phyloP scores from a whole-genome alignment of 30 jellyfish, hydroid and myxozoan genomes.

The Aurelia aurita complex sp. Pacific region DNA sequence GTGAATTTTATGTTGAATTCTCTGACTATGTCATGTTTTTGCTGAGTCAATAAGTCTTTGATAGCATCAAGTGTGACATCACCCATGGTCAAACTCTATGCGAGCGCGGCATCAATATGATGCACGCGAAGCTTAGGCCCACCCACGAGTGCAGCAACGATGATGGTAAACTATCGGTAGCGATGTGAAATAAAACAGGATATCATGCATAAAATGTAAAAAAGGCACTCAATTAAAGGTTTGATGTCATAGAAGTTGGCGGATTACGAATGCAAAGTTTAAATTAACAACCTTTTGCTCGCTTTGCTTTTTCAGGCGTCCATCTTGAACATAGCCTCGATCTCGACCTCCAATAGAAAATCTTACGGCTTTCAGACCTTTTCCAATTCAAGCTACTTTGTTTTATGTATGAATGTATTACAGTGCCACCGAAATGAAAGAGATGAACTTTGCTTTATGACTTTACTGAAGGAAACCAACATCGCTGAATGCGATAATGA shows the following conservation, averaged over 20 bases:
- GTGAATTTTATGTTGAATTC: background rate
- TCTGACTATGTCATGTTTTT: background rate
- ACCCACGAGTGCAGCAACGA: background rate
- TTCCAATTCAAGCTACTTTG: too few species aligned
- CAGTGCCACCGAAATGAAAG: too few species aligned
- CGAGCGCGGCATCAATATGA: background rate
- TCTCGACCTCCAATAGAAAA: too few species aligned
- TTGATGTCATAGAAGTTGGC: background rate
- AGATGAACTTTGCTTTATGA: too few species aligned
- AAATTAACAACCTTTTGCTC: constrained; percentile 4
- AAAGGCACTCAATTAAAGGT: constrained; percentile 11
- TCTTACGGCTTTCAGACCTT: too few species aligned
- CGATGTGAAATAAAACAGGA: background rate
- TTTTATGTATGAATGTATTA: too few species aligned
- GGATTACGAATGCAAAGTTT: background rate
- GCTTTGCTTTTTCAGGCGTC: too few species aligned
- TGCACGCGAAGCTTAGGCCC: background rate
- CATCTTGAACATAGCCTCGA: too few species aligned
- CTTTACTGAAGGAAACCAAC: too few species aligned
- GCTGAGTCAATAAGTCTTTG: background rate
- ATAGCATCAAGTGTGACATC: constrained; percentile 1
- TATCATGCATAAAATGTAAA: background rate
- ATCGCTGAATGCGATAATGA: too few species aligned
- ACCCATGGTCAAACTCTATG: background rate
- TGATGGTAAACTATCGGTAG: background rate